A percentile compares a stretch with the other conserved stretches of the same genome.
These are phyloP conservation scores for Euwallacea fornicatus DNA, from an alignment of 1,140 invertebrate genomes.

Conservation along the genomic window DNA sequence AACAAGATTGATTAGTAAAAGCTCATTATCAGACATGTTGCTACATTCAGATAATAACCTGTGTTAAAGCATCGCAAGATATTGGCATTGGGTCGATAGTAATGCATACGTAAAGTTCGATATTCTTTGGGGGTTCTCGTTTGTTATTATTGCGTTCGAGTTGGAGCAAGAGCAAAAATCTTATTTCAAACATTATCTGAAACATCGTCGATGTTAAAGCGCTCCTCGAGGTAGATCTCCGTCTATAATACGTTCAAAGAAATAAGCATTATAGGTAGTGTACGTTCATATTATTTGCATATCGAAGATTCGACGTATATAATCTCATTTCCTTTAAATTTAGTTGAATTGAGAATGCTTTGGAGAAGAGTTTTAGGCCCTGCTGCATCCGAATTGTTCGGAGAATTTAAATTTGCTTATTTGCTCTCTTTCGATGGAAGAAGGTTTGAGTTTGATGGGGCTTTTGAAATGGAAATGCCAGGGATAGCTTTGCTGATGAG, in stretches of 20 bases:
- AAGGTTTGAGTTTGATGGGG: not conserved
- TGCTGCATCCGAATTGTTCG: not conserved
- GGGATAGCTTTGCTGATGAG: too few relatives aligned
- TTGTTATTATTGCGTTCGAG: not conserved
- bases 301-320: slow-evolving; percentile 29
- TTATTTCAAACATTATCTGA: slow-evolving; percentile 2
- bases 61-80: not conserved
- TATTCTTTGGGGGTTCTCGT: not conserved
- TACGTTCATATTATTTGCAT: slow-evolving; percentile 31
- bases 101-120: not conserved
- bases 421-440: not conserved
- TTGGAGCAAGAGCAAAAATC: not conserved
- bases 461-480: not conserved
- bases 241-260: slow-evolving; percentile 10
- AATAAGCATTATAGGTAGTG: slow-evolving; percentile 6
- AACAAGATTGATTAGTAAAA: slow-evolving; percentile 3
- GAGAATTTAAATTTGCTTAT: slow-evolving; percentile 8
- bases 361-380: slow-evolving; percentile 10
- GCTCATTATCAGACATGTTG: slow-evolving; percentile 6
- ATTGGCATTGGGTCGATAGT: not conserved
- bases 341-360: slow-evolving; percentile 9
- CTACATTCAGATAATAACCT: not conserved
- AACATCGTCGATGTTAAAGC: slow-evolving; percentile 7
- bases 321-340: slow-evolving; percentile 23
- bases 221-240: slow-evolving; percentile 11